Percentiles rank a stretch among this genome's conserved stretches.
phyloP scores from a whole-genome alignment of 2,888 invertebrate species.

The Silvanus unidentatus region DNA sequence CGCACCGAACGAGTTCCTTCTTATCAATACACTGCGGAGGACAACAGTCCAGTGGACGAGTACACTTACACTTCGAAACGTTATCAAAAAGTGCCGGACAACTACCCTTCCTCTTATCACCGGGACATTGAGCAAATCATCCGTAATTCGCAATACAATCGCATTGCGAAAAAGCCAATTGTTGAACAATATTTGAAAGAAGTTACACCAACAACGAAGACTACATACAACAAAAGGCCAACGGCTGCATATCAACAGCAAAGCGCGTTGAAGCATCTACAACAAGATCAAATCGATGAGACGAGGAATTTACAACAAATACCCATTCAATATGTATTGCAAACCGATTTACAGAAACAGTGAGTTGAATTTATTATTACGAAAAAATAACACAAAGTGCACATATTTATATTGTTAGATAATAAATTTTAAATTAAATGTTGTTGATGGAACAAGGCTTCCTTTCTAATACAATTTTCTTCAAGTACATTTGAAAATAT shows the following conservation, averaged over 20 bases:
- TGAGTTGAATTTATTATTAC: conserved; percentile 7
- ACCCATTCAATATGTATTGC: conserved; percentile 10
- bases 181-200: conserved; percentile 15
- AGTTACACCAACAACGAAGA: conserved; percentile 14
- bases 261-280: neutral
- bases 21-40: conserved; percentile 7
- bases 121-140: conserved; percentile 3
- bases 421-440: too few species aligned
- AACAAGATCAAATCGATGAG: conserved; percentile 8
- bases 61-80: conserved; percentile 1
- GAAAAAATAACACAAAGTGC: too few species aligned
- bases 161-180: conserved; percentile 3
- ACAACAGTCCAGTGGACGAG: conserved; percentile 1
- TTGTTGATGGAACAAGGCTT: too few species aligned
- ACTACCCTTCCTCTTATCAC: neutral
- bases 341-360: conserved; percentile 11
- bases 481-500: too few species aligned
- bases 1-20: conserved; percentile 4
- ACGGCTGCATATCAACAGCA: conserved; percentile 1
- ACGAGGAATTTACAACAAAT: conserved; percentile 5
- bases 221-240: conserved; percentile 6
- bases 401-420: too few species aligned
- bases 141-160: neutral
- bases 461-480: too few species aligned
- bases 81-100: neutral